A percentile compares a stretch with the other conserved stretches of the same genome.
Conservation (phyloP, 1,140 invertebrate species). For the Amyelois transitella region DNA sequence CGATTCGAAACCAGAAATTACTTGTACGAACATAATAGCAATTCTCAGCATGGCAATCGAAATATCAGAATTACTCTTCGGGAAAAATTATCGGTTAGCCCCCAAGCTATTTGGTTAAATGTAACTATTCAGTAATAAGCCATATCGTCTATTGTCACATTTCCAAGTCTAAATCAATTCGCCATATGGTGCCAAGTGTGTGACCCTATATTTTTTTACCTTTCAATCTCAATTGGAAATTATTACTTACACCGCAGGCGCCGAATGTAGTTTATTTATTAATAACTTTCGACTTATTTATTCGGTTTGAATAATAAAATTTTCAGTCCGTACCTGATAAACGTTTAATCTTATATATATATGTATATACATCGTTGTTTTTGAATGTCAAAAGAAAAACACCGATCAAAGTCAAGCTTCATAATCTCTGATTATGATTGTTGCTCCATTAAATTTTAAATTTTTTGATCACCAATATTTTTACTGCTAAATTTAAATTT, state of each 20-base stretch:
- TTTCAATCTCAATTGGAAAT: neutral
- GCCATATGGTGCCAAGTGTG: slow-evolving; percentile 33
- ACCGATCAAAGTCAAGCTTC: too few species aligned
- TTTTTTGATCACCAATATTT: too few species aligned
- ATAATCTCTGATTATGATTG: too few species aligned
- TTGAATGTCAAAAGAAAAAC: too few species aligned
- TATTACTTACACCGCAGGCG: neutral
- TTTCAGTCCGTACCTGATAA: too few species aligned
- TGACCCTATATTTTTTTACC: slow-evolving; percentile 12
- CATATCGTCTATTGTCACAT: slow-evolving; percentile 46
- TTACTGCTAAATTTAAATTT: too few species aligned
- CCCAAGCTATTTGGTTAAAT: slow-evolving; percentile 51
- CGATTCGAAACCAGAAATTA: slow-evolving; percentile 39
- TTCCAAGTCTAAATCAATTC: slow-evolving; percentile 32
- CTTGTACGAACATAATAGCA: slow-evolving; percentile 25
- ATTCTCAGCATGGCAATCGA: slow-evolving; percentile 55
- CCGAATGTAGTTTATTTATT: too few species aligned
- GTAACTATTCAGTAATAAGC: slow-evolving; percentile 66
- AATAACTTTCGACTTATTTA: too few species aligned
- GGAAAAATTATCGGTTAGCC: slow-evolving; percentile 65
- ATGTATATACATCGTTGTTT: too few species aligned
- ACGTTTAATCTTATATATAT: too few species aligned
- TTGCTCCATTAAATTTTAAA: too few species aligned
- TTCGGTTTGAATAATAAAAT: too few species aligned
- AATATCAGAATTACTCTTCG: slow-evolving; percentile 46